Base-by-base conservation (phyloP, 2,113 vertebrate species). In the Rattus norvegicus region DNA sequence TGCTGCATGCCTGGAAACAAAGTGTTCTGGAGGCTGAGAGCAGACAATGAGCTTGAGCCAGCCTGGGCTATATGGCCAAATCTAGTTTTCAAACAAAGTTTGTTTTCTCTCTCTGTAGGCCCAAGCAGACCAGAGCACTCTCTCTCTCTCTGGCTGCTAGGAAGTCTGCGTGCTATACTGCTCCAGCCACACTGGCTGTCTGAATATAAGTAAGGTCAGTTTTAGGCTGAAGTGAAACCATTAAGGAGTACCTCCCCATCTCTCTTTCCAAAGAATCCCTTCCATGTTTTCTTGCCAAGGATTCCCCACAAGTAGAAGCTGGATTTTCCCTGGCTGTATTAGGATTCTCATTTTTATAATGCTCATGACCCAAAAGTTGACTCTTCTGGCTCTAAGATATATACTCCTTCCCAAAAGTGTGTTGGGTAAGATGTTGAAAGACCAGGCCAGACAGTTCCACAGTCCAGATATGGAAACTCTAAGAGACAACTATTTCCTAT, bases 371-470 rank as follows among this genome's bases (percentile, higher is more conserved):
- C 69, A 19, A 49, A 75, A 69, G 36, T 72, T 79, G 49, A 20
- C 16, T 47, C 54, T 63, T 52, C 33, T 87, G 77, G 61, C 91
- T 96, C 70, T 26, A 39, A 63, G 52, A 5, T 49, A 69, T 93
- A 36, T 17, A 2, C 2, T 85, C 59, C 84, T 96, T 88, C 39
- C 88, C 91, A 79, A 70, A 76, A 88, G 5, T 88, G 43, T 95
- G 33, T 85, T 39, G 84, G 81, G 73, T 47, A 92, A 80, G 69
- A 92, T 12, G 8, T 59, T 93, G 92, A 93, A 85, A 95, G 70
- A 17, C 22, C 70, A 36, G 47, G 20, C 67, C 75, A 92, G 70
- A 69, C n/a, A 84, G 43, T 56, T 92, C 30, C 30, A 3, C 52
- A 69, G 4, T 12, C 36, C 33, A 72, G 88, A 83, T 33, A 54